Evolutionary conservation across 2,888 invertebrate genomes (phyloP).

Genomic region (Achlya flavicornis): DNA sequence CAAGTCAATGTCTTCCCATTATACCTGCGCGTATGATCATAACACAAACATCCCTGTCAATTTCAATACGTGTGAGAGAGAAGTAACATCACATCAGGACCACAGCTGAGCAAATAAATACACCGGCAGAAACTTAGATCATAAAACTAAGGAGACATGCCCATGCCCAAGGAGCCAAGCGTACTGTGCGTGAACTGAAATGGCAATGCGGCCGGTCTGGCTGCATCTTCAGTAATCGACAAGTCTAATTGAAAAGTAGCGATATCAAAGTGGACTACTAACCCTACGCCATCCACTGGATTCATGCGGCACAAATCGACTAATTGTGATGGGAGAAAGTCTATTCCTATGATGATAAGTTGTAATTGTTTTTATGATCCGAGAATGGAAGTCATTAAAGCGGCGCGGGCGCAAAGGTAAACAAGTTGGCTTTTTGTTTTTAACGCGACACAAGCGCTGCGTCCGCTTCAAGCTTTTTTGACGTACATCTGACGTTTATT

Average conservation of each 20-base stretch:
- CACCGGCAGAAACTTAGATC: not conserved
- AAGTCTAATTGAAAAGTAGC: no score
- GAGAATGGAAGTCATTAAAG: constrained; percentile 27
- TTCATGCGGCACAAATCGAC: no score
- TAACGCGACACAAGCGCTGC: constrained; percentile 19
- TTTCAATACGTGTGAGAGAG: constrained; percentile 7
- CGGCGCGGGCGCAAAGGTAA: constrained; percentile 36
- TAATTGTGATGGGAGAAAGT: no score
- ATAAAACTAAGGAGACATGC: not conserved
- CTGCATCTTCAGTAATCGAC: no score
- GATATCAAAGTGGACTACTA: no score
- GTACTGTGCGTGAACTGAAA: no score
- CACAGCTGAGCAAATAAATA: constrained; percentile 41
- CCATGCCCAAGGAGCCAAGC: not conserved
- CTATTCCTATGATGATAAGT: no score
- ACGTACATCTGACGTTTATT: constrained; percentile 29
- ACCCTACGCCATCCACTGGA: no score
- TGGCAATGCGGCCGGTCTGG: no score
- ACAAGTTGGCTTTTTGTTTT: constrained; percentile 32
- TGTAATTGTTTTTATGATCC: not conserved
- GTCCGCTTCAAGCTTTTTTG: constrained; percentile 36
- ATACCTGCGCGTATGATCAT: constrained; percentile 6
- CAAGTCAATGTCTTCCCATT: constrained; percentile 1
- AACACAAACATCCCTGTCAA: constrained; percentile 5
- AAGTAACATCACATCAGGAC: constrained; percentile 5